phyloP scores from a whole-genome alignment of 2,888 invertebrate species.

The Antitype chi region DNA sequence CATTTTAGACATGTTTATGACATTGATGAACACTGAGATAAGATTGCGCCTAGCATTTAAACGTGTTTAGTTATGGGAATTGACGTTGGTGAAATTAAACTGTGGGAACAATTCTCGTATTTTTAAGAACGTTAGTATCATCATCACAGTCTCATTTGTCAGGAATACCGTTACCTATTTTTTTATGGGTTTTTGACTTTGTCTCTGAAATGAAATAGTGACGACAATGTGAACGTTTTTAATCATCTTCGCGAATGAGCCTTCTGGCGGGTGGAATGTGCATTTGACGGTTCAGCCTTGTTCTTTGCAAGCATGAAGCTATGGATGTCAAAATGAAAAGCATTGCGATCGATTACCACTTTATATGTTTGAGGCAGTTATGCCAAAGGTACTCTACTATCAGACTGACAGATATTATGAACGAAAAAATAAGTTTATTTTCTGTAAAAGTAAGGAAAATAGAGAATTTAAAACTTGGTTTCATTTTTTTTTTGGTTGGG shows the following conservation, averaged over 20 bases:
- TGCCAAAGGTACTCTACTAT: background rate
- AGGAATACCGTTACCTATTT: no score
- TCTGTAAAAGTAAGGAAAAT: background rate
- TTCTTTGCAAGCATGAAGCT: background rate
- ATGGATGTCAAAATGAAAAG: background rate
- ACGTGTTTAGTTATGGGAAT: background rate
- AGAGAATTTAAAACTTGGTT: background rate
- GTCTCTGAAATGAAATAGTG: background rate
- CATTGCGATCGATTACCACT: no score
- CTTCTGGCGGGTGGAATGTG: no score
- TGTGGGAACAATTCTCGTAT: no score
- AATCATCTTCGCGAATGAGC: no score
- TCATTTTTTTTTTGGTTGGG: no score
- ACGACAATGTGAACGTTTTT: no score
- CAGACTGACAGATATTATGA: background rate
- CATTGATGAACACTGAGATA: background rate
- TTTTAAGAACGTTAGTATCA: no score
- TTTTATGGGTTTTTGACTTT: background rate
- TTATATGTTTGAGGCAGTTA: background rate
- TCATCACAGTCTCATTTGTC: no score
- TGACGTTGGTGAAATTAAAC: no score
- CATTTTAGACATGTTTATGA: background rate
- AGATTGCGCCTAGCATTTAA: background rate
- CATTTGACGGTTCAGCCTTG: no score
- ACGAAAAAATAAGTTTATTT: background rate